Percentiles rank a stretch among this genome's conserved stretches.
Evolutionary conservation across 2,797 vertebrate genomes (phyloP).

Genomic region (Dryobates pubescens): DNA sequence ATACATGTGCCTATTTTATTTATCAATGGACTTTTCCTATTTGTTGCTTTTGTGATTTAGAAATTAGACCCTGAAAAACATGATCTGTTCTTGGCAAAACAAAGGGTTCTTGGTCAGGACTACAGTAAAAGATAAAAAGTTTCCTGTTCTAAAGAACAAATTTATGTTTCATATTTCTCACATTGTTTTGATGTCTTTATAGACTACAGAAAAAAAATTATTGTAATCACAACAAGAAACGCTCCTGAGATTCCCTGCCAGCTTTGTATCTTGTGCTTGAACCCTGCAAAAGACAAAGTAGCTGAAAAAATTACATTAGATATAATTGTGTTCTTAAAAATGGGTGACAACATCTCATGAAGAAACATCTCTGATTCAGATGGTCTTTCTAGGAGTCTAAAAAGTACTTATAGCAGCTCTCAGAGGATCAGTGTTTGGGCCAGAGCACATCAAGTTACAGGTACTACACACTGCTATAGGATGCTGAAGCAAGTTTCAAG

Average conservation of each 20-base stretch:
- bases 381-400: background rate
- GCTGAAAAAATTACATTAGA: background rate
- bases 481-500: background rate
- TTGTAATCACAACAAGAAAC: background rate
- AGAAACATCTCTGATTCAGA: background rate
- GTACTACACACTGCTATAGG: background rate
- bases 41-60: background rate
- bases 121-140: background rate
- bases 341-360: background rate
- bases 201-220: background rate
- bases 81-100: background rate
- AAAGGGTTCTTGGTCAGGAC: background rate
- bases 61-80: background rate
- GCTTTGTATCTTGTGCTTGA: background rate
- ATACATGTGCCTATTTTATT: background rate
- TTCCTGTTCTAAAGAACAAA: background rate
- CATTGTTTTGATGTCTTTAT: background rate
- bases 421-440: background rate
- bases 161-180: background rate
- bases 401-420: background rate
- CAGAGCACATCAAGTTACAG: fast-evolving
- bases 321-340: background rate
- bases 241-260: background rate
- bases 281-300: background rate
- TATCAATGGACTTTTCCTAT: background rate